Conservation (phyloP, 2,888 invertebrate species). For the Rutpela maculata region DNA sequence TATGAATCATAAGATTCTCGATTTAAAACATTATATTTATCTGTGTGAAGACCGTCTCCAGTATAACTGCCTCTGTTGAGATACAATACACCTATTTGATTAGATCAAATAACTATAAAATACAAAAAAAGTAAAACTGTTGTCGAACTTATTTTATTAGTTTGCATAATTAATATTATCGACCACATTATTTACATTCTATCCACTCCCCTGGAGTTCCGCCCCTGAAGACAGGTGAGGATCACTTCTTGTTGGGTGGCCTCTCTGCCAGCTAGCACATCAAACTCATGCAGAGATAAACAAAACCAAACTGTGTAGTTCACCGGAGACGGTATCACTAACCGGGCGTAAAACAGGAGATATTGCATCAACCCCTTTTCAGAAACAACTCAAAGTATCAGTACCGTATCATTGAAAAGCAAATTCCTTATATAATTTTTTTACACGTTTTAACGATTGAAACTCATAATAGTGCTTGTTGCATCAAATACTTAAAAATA, state of each 20-base stretch:
- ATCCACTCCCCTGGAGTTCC: constrained; percentile 32
- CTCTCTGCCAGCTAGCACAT: constrained; percentile 45
- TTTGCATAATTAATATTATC: constrained; percentile 26
- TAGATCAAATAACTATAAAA: no score
- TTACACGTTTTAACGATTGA: no score
- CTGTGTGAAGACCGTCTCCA: no score
- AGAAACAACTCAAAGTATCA: constrained; percentile 3
- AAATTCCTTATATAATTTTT: not conserved
- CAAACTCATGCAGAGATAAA: constrained; percentile 53
- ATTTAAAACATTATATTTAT: no score
- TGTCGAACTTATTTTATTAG: no score
- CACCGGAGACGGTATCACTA: constrained; percentile 50
- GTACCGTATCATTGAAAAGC: constrained; percentile 20
- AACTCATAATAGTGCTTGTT: not conserved
- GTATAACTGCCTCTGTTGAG: no score
- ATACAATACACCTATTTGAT: no score
- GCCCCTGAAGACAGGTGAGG: constrained; percentile 48
- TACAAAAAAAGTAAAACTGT: no score
- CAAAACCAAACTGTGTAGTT: constrained; percentile 47
- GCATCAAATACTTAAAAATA: no score
- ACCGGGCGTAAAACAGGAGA: constrained; percentile 53
- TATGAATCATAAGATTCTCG: no score
- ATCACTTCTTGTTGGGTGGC: constrained; percentile 52
- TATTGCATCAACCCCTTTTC: constrained; percentile 52
- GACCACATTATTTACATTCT: constrained; percentile 18